Evolutionary conservation across 2,113 vertebrate genomes (phyloP).

Genomic region (Mixornis gularis): DNA sequence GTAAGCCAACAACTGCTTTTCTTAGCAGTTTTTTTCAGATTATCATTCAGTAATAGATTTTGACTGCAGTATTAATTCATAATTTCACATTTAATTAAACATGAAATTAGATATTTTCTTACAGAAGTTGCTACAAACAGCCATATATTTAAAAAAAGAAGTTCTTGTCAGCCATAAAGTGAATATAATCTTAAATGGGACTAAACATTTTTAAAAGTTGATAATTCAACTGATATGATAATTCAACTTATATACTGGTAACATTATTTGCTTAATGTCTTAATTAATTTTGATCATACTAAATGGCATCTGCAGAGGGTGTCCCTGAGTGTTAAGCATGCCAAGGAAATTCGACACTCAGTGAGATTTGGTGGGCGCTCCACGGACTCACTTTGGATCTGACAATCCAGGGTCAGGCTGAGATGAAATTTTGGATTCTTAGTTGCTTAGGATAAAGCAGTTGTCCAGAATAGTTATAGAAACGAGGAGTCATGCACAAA

Average conservation of each 20-base stretch:
- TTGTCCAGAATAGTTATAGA: background rate
- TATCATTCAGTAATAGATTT: background rate
- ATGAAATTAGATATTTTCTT: background rate
- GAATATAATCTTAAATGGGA: background rate
- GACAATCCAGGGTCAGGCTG: background rate
- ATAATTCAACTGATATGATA: background rate
- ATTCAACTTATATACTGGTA: background rate
- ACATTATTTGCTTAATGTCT: background rate
- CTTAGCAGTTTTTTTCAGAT: background rate
- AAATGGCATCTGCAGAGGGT: background rate
- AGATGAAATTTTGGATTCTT: background rate
- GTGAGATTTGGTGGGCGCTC: accelerated
- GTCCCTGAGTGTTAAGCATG: background rate
- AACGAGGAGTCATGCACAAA: background rate
- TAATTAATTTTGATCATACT: background rate
- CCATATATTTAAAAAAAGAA: background rate
- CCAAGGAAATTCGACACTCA: background rate
- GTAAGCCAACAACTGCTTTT: background rate
- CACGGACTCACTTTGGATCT: background rate
- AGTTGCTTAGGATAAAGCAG: background rate
- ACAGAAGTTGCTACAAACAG: background rate
- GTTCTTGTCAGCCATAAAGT: background rate
- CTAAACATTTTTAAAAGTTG: background rate
- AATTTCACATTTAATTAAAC: background rate
- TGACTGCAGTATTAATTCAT: background rate